These are phyloP conservation scores for Chironomus tentans DNA, from an alignment of 2,888 invertebrate genomes.

Conservation along the genomic window DNA sequence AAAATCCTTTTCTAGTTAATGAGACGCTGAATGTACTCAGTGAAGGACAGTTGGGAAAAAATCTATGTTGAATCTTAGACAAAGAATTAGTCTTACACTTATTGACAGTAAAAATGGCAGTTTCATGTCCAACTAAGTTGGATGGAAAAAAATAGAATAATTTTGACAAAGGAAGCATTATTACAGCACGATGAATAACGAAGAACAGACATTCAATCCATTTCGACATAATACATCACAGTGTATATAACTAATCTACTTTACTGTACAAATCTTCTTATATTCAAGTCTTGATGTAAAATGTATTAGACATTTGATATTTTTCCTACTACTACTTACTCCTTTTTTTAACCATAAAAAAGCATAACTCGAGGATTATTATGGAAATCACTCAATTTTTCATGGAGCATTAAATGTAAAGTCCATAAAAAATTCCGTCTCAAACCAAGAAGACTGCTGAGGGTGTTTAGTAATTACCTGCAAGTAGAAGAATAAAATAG, in stretches of 20 bases:
- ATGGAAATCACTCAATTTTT: not conserved
- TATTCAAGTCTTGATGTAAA: not conserved
- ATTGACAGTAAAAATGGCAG: slow-evolving; percentile 14
- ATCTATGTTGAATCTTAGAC: not conserved
- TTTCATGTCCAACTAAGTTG: not conserved
- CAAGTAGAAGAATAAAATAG: slow-evolving; percentile 3
- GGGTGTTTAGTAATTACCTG: slow-evolving; percentile 15
- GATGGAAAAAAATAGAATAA: not conserved
- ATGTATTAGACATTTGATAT: slow-evolving; percentile 13
- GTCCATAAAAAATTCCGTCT: not conserved
- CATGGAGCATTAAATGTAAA: not conserved
- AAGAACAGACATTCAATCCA: not conserved
- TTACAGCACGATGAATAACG: not conserved
- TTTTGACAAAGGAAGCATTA: not conserved
- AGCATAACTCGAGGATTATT: not conserved
- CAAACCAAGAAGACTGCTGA: not conserved
- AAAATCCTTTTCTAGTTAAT: not conserved
- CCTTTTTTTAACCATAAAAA: not conserved
- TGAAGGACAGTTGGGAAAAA: not conserved
- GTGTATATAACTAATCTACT: not conserved
- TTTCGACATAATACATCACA: not conserved
- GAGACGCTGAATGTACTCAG: not conserved
- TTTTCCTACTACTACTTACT: not conserved
- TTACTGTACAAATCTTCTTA: slow-evolving; percentile 12
- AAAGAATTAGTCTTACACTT: not conserved